Conservation (phyloP, 2,888 invertebrate genomes). For the Taenaris catops region DNA sequence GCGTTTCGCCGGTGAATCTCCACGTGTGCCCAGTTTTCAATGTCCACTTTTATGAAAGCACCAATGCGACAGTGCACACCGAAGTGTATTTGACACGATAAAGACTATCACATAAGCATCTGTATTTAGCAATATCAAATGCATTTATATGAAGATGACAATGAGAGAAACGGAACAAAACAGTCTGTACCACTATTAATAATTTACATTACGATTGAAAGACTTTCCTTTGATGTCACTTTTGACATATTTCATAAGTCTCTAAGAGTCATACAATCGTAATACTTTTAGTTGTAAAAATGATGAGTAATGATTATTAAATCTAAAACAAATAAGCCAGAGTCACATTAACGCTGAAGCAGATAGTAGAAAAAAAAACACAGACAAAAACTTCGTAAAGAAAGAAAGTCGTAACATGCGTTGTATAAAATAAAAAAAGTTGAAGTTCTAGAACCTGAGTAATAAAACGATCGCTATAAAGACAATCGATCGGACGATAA, state of each 20-base stretch:
- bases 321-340: background rate
- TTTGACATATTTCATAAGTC: too few relatives aligned
- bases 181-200: too few relatives aligned
- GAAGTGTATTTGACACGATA: constrained; percentile 23
- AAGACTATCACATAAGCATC: constrained; percentile 55
- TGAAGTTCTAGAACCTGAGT: constrained; percentile 45
- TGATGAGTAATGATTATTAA: too few relatives aligned
- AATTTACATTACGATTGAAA: too few relatives aligned
- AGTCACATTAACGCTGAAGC: constrained; percentile 6
- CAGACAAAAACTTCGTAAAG: constrained; percentile 3
- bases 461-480: constrained; percentile 21
- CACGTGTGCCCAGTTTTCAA: constrained; percentile 41
- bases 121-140: constrained; percentile 29
- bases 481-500: constrained; percentile 11
- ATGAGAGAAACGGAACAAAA: constrained; percentile 22
- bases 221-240: too few relatives aligned
- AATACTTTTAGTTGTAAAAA: too few relatives aligned
- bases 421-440: constrained; percentile 15
- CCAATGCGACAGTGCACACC: constrained; percentile 33
- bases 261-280: too few relatives aligned
- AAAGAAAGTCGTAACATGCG: constrained; percentile 8
- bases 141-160: constrained; percentile 15
- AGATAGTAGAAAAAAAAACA: constrained; percentile 4
- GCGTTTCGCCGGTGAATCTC: constrained; percentile 47
- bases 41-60: constrained; percentile 28